Conservation (phyloP, 2,888 invertebrate species). For the Drosophila antonietae region DNA sequence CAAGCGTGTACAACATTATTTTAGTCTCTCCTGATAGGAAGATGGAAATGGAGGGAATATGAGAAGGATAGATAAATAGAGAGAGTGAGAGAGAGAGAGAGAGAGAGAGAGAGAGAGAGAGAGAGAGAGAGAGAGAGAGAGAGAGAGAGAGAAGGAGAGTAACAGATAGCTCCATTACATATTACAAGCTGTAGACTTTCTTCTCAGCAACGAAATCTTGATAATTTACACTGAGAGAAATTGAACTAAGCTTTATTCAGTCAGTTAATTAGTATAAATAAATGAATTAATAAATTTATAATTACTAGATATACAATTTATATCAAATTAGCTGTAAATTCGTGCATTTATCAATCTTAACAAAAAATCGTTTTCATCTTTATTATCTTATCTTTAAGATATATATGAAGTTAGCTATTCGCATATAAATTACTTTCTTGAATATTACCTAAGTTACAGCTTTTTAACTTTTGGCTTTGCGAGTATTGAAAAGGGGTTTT, state of each 20-base stretch:
- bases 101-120: background rate
- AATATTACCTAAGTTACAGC: slow-evolving; percentile 5
- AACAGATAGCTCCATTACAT: background rate
- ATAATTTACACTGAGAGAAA: slow-evolving; percentile 1
- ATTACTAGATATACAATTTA: background rate
- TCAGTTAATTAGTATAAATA: too few species aligned
- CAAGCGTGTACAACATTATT: slow-evolving; percentile 52
- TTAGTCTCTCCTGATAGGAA: slow-evolving; percentile 29
- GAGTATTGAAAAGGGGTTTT: background rate
- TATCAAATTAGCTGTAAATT: background rate
- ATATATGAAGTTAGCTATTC: slow-evolving; percentile 4
- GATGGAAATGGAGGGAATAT: background rate
- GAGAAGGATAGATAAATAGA: background rate
- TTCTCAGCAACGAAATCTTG: background rate
- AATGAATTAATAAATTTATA: too few species aligned
- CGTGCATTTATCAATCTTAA: background rate
- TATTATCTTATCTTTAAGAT: background rate
- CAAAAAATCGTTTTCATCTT: background rate
- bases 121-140: background rate
- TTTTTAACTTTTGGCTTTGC: slow-evolving; percentile 2
- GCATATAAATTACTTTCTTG: slow-evolving; percentile 6
- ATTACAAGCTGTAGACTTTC: slow-evolving; percentile 10
- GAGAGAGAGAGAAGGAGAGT: background rate
- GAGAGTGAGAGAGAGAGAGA: background rate
- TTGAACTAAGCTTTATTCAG: background rate